phyloP scores from a whole-genome alignment of 1,140 invertebrate species.

The Heliconius nattereri region DNA sequence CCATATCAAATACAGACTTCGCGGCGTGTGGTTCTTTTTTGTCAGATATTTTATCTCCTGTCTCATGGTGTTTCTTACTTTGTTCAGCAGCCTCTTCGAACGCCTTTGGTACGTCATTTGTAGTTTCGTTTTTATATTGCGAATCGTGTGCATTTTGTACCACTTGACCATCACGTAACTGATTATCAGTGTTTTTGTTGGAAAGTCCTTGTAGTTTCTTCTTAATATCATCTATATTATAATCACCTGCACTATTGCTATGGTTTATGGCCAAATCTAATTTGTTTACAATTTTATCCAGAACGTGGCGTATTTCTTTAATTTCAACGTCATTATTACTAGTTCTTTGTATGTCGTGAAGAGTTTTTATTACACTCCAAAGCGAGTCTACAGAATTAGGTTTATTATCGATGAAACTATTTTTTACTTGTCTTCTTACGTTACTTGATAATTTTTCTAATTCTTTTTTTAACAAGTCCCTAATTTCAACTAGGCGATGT shows the following conservation, averaged over 20 bases:
- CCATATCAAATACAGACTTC: conserved; percentile 34
- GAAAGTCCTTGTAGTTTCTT: conserved; percentile 27
- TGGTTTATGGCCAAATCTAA: conserved; percentile 34
- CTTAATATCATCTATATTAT: conserved; percentile 48
- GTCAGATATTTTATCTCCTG: neutral
- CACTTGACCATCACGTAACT: neutral
- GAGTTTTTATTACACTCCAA: conserved; percentile 50
- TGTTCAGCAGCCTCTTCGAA: conserved; percentile 34
- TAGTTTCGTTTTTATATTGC: neutral
- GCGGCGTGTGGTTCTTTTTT: neutral
- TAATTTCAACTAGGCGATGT: conserved; percentile 53
- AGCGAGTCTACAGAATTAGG: conserved; percentile 35
- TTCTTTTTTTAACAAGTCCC: conserved; percentile 51
- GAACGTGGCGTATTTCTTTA: conserved; percentile 48
- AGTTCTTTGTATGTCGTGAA: conserved; percentile 50
- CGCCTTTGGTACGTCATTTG: conserved; percentile 10
- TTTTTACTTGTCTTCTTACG: conserved; percentile 44
- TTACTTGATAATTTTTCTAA: conserved; percentile 52
- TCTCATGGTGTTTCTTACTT: conserved; percentile 23
- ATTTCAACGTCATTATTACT: conserved; percentile 46
- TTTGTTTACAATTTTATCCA: conserved; percentile 47
- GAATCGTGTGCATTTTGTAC: conserved; percentile 18
- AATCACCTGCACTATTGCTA: conserved; percentile 33
- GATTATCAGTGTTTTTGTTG: neutral
- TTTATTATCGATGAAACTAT: conserved; percentile 34